These are phyloP conservation scores for Diploscapter pachys DNA, from an alignment of 1,140 invertebrate species.

Conservation along the genomic window DNA sequence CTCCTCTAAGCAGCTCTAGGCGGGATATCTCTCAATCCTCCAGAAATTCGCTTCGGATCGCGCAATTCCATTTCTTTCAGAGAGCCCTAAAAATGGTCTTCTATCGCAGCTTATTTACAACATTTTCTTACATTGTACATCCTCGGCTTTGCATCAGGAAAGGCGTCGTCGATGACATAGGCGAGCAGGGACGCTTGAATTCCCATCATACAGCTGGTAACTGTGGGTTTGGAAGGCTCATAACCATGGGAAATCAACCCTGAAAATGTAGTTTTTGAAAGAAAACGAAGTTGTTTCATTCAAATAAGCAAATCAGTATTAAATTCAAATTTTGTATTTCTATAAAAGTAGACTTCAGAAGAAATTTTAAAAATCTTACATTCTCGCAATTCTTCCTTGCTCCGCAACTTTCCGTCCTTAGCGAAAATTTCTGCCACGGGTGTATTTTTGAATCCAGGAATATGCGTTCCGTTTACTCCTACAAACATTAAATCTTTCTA, in stretches of 20 bases:
- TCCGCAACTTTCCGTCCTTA: slow-evolving; percentile 32
- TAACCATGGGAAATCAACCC: slow-evolving; percentile 25
- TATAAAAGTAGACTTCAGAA: no score
- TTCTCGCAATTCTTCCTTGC: slow-evolving; percentile 29
- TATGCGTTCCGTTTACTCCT: slow-evolving; percentile 43
- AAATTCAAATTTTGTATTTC: no score
- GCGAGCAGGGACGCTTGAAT: slow-evolving; percentile 53
- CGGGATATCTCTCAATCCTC: slow-evolving; percentile 25
- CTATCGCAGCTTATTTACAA: neutral
- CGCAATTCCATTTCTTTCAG: slow-evolving; percentile 49
- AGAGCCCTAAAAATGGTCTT: slow-evolving; percentile 37
- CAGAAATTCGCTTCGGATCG: slow-evolving; percentile 44
- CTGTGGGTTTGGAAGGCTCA: slow-evolving; percentile 36
- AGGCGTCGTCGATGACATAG: slow-evolving; percentile 41
- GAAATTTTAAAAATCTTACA: slow-evolving; percentile 24
- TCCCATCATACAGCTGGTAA: slow-evolving; percentile 52
- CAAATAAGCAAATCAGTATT: no score
- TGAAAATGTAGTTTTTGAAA: neutral
- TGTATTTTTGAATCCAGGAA: slow-evolving; percentile 43
- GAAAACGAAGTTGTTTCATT: slow-evolving; percentile 15
- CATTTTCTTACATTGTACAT: slow-evolving; percentile 42
- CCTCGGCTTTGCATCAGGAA: slow-evolving; percentile 19
- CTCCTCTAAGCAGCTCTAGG: no score
- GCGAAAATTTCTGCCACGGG: slow-evolving; percentile 43
- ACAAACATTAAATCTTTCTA: slow-evolving; percentile 1